Conservation (phyloP, 2,888 invertebrate species). For the Conops quadrifasciatus region DNA sequence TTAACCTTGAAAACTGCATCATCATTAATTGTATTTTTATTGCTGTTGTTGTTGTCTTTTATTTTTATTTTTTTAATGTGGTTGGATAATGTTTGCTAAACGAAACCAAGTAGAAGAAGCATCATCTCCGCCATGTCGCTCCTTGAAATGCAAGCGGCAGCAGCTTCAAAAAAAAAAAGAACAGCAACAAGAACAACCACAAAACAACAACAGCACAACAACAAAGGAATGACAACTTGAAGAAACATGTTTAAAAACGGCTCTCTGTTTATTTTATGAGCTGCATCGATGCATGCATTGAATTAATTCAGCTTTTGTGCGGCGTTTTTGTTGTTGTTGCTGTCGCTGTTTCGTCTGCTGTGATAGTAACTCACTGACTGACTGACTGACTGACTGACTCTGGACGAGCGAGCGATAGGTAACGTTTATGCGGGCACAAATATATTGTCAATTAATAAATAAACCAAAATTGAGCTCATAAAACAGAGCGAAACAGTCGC, state of each 20-base stretch:
- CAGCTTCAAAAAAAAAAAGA: neutral
- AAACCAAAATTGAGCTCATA: neutral
- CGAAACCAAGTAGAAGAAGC: conserved; percentile 6
- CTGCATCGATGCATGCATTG: neutral
- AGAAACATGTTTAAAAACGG: too few species aligned
- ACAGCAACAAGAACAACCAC: conserved; percentile 1
- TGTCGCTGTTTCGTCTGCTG: too few species aligned
- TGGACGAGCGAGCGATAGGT: neutral
- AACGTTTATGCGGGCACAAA: neutral
- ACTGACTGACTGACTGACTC: too few species aligned
- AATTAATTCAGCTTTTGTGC: neutral
- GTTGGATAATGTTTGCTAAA: conserved; percentile 20
- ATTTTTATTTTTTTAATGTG: neutral
- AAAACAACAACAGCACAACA: neutral
- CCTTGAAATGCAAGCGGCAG: neutral
- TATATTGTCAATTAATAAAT: conserved; percentile 17
- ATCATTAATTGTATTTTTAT: conserved; percentile 15
- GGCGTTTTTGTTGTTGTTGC: neutral
- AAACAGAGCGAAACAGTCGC: neutral
- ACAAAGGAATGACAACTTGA: too few species aligned
- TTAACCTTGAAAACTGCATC: conserved; percentile 12
- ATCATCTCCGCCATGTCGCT: neutral
- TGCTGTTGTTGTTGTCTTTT: neutral
- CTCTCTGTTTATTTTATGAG: too few species aligned
- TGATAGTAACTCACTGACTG: too few species aligned